Conservation (phyloP, 2,888 invertebrate species). For the Stenoptilia bipunctidactyla region DNA sequence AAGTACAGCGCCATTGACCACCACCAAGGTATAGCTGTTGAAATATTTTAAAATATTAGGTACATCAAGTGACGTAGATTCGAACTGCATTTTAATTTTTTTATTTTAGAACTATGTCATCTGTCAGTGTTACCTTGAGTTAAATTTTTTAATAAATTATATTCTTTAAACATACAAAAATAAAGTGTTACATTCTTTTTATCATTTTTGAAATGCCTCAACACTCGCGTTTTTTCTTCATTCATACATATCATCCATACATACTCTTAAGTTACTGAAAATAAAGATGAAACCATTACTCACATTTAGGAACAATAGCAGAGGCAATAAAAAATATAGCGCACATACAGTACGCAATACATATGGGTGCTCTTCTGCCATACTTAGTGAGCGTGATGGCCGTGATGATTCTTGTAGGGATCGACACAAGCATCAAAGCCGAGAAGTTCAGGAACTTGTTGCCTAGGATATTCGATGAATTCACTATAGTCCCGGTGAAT, state of each 20-base stretch:
- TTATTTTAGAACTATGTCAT: no score
- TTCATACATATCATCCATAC: no score
- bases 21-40: constrained; percentile 25
- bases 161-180: no score
- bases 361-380: constrained; percentile 65
- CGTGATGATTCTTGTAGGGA: constrained; percentile 68
- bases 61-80: no score
- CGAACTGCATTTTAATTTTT: no score
- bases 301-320: constrained; percentile 65
- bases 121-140: no score
- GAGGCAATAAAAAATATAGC: constrained; percentile 66
- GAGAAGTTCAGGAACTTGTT: constrained; percentile 84
- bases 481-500: constrained; percentile 82
- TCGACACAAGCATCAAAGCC: constrained; percentile 72
- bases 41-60: neutral
- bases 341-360: constrained; percentile 51
- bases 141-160: no score
- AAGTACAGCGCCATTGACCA: constrained; percentile 66
- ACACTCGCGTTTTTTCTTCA: no score
- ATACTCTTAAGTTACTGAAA: no score
- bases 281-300: no score
- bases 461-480: constrained; percentile 80
- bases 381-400: constrained; percentile 73
- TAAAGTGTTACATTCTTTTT: no score
- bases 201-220: no score